Evolutionary conservation across 2,797 vertebrate species (phyloP).

Genomic region (Buphagus erythrorhynchus): DNA sequence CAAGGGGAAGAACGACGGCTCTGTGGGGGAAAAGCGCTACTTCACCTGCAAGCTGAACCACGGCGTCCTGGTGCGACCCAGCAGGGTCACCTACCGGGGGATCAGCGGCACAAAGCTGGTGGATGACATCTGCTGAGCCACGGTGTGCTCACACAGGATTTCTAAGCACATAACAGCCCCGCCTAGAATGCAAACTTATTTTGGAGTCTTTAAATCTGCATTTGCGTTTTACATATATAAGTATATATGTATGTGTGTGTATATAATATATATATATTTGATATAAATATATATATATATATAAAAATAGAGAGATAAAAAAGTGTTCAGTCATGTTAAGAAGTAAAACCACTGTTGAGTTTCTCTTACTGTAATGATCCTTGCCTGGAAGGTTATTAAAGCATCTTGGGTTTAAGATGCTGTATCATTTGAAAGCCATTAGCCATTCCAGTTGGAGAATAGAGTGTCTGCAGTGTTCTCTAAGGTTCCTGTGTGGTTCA

Average conservation of each 20-base stretch:
- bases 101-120: constrained; percentile 91
- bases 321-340: background rate
- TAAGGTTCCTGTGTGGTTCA: background rate
- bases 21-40: constrained; percentile 88
- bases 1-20: constrained; percentile 92
- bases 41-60: constrained; percentile 89
- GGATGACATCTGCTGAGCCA: constrained; percentile 79
- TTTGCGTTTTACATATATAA: background rate
- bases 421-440: background rate
- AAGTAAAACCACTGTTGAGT: background rate
- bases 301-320: background rate
- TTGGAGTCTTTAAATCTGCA: background rate
- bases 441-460: background rate
- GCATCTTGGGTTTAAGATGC: background rate
- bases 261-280: background rate
- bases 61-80: constrained; percentile 91
- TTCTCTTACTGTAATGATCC: background rate
- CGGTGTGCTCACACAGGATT: background rate
- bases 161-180: background rate
- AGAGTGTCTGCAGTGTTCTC: accelerated
- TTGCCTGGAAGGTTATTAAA: background rate
- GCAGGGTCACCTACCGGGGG: constrained; percentile 91
- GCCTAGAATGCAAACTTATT: background rate
- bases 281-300: background rate
- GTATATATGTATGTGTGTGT: background rate